Base-by-base conservation (phyloP, 2,797 vertebrate genomes). In the Oreonectes daqikongensis region DNA sequence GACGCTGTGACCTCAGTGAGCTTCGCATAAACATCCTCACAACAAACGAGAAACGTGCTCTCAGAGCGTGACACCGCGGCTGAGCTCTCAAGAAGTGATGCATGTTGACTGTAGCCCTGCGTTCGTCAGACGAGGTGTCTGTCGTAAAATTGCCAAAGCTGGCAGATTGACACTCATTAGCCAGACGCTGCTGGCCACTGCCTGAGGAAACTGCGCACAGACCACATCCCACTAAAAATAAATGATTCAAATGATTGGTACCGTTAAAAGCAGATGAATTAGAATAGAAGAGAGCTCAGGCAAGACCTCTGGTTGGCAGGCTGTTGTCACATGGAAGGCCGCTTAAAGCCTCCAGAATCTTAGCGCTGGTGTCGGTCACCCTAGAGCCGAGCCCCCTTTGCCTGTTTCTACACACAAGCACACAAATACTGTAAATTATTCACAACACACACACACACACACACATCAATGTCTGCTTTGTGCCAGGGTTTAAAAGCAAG, bases 91-190 rank as follows among this genome's bases (percentile, higher is more conserved):
- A 84, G 84, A 84, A 73, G 72, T 93, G 91, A 94, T 93, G 88
- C 85, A 79, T 92, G 89, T 90, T 93, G 93, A 93, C 92, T 91
- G 89, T 85, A 91, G 91, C 91, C 92, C 92, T 92, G 92, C 91
- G 89, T 91, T 91, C 89, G 89, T 93, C 92, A 93, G 89, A 85
- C 82, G 89, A 94, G 91, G 92, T 92, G 92, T 93, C 90, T 91
- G 89, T 91, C 86, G 89, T 82, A 89, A 93, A 92, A 93, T 89
- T 88, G 92, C 91, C 91, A 91, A 84, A 89, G 88, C 90, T 84
- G 85, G 83, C 83, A 91, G 91, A 93, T 90, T 92, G 92, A 92
- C 91, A 91, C 91, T 94, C 92, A 93, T 93, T 94, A 94, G 91
- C 83, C 84, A 81, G 81, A 83, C 80, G 86, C 92, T 91, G 59